Base-by-base conservation (phyloP, 2,797 vertebrate genomes). In the Odontamblyopus lacepedii region DNA sequence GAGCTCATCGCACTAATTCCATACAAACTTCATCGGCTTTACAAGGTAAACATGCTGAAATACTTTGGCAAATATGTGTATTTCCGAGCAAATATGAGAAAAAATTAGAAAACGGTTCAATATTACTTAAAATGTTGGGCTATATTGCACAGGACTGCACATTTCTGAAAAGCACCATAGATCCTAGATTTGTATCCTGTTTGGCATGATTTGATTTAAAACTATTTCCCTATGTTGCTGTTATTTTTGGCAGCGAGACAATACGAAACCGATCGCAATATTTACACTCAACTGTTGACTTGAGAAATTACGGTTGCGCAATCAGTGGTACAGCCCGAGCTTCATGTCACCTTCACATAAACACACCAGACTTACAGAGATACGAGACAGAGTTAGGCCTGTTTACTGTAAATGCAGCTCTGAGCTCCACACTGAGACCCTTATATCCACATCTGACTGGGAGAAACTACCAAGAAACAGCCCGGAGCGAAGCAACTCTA, bases 381-480 rank as follows among this genome's bases (percentile, higher is more conserved):
- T 23, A 44, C 11, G 11, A 48, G 38, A 44, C 38, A 27, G n/a
- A 63, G 61, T 27, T 63, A 9, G n/a, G 35, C 13, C 18, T 64
- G 63, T 64, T 44, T 63, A 63, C 62, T 63, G 62, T 63, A 63
- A 63, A 63, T 41, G 32, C 62, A 23, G 11, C 62, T 15, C 44
- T 1, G 44, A 41, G 62, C 35, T 11, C 3, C 35, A 64, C 63
- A 64, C 63, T 64, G 63, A n/a, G 12, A 38, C 63, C 63, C 48
- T 64, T 44, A 44, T 64, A 1, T 44, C 35, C 35, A 38, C 18
- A 12, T 30, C 32, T 63, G n/a, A 64, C 2, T n/a, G 4, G 13
- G 50, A 16, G 50, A 53, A 53, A 53, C 19, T 6, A 15, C 2
- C 41, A 44, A 48, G 13, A 5, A 35, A n/a, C 30, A 32, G 30